Base-by-base conservation (phyloP, 2,113 vertebrate genomes). In the Neopipo cinnamomea region DNA sequence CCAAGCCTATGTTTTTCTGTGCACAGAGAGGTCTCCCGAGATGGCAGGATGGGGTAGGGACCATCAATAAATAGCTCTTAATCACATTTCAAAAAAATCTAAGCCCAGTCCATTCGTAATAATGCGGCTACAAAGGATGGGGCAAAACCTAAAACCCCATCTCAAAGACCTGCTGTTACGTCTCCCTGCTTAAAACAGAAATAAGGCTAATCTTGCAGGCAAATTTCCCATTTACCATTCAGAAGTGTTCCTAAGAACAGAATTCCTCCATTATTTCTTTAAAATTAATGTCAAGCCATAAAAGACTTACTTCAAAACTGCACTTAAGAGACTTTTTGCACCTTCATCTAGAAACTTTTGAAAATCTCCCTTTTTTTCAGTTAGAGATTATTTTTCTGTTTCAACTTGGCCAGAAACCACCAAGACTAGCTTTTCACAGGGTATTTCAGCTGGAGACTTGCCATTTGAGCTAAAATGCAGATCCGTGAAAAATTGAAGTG, bases 401-500 rank as follows among this genome's bases (percentile, higher is more conserved):
- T 85, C 74, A 31, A 0, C 56, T 53, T 77, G 52, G 75, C 72
- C 47, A 86, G 50, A 91, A 91, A 61, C 44, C 76, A 77, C 62
- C 30, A 65, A 88, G 68, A 75, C 47, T 47, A 5, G 13, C 41
- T 92, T 86, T 78, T 96, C 70, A 53, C n/a, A 33, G 79, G 28
- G 47, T 73, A 59, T 74, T 88, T 86, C 88, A 86, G 37, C 25
- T 95, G 87, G 73, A 72, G 63, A 56, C 28, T 72, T 90, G 85
- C 75, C 61, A 47, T 56, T 72, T 81, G 65, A 87, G 61, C 82
- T 77, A 72, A 91, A 93, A 95, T 33, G 49, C 68, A 24, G 81
- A 88, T 49, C 85, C 6, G 5, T 94, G 93, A 77, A 93, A 95
- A 96, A 86, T 2, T 78, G 81, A 73, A 91, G 91, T 86, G 91